A percentile compares a stretch with the other conserved stretches of the same genome.
Evolutionary conservation across 2,113 vertebrate species (phyloP).

Genomic region (Dendrocopos noguchii): DNA sequence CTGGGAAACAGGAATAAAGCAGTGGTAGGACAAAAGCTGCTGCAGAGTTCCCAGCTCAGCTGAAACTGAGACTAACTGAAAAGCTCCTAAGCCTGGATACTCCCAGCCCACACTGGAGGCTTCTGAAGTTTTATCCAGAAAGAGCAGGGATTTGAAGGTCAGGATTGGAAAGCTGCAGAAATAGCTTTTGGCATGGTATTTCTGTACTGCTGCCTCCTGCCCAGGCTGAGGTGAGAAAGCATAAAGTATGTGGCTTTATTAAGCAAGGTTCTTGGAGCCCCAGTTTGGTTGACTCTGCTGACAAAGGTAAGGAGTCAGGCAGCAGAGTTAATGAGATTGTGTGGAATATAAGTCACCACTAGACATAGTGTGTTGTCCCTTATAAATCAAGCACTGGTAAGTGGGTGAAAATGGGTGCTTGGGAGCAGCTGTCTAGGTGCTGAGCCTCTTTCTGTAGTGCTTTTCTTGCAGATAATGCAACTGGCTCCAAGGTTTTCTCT

Average conservation of each 20-base stretch:
- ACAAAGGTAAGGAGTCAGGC: slow-evolving; percentile 29
- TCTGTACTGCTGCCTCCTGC: neutral
- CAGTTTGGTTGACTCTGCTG: accelerated
- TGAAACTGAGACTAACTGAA: neutral
- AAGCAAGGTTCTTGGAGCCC: neutral
- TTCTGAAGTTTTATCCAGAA: neutral
- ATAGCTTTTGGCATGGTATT: neutral
- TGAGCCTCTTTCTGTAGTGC: neutral
- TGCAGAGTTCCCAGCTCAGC: slow-evolving; percentile 9
- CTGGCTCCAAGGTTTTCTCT: neutral
- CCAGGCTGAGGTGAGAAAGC: neutral
- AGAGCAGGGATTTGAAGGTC: neutral
- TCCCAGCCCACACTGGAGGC: accelerated
- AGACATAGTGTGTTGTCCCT: neutral
- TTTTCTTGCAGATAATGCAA: neutral
- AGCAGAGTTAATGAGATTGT: slow-evolving; percentile 43
- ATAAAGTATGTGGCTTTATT: neutral
- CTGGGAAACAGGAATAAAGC: slow-evolving; percentile 34
- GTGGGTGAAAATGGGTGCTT: slow-evolving; percentile 19
- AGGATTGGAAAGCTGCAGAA: neutral
- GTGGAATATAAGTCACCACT: neutral
- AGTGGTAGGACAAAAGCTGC: neutral
- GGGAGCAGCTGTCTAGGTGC: neutral
- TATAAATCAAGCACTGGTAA: neutral
- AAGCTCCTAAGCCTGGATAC: neutral